Evolutionary conservation across 1,140 invertebrate species (phyloP), one percentile per base, ranked within the genome.

Genomic region (Caenorhabditis inopinata): DNA sequence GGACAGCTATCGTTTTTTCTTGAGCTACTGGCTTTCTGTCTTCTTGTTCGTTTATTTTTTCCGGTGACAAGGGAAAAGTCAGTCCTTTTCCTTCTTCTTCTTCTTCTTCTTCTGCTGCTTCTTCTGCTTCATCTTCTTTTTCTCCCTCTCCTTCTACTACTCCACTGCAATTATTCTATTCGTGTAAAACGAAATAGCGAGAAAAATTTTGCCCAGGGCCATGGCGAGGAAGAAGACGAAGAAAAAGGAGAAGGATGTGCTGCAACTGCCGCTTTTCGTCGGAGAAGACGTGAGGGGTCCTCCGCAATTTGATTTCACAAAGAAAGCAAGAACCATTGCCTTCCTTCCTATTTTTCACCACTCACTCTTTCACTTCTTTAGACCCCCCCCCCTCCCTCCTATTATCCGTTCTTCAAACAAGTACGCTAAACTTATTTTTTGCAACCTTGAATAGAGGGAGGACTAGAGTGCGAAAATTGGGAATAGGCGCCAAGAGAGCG

Each of bases 331-430:
- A 68, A 68, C 29, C 58, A 38, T 38, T 38, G 32, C 11, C 27
- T 32, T 16, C 9, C 58, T n/a, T 32, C 32, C 2, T 51, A 12
- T 51, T 21, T 51, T 23, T 38, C 32, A 18, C n/a, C 32, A 38
- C 25, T 32, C 25, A 9, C 49, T n/a, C n/a, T n/a, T n/a, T n/a
- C n/a, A n/a, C n/a, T n/a, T n/a, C 21, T 42, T 14, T 5, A 42
- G 38, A 42, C 49, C 21, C 12, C 29, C 4, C 27, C n/a, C 12
- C 7, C 27, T 23, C 14, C 18, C n/a, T 27, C 32, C 21, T 68
- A 68, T 68, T 68, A 68, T 68, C 58, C 58, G 58, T 68, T 68
- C 58, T 68, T 68, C 58, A 68, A 68, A 68, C 51, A 58, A 58
- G 51, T 58, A 58, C 51, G 51, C 51, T 32, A 58, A 58, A 58